Percentiles rank a stretch among this genome's conserved stretches.
Conservation (phyloP, 2,113 vertebrate genomes). For the Prochilodus magdalenae region DNA sequence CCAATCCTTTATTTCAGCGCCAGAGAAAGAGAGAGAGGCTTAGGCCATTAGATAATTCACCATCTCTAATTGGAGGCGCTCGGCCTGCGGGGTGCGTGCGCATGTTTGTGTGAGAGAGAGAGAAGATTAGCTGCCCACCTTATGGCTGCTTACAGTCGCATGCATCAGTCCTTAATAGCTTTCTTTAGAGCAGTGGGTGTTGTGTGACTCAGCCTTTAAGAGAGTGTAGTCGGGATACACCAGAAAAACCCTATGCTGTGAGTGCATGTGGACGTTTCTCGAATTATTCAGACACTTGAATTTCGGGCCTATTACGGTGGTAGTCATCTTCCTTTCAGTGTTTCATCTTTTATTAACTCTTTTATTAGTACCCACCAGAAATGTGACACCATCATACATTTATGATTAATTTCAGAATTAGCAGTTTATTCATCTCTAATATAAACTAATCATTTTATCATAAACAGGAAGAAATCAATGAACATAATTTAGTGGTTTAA, state of each 20-base stretch:
- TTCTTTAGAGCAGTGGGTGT: neutral
- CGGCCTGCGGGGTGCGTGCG: slow-evolving; percentile 19
- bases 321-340: too few species aligned
- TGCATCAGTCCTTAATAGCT: slow-evolving; percentile 11
- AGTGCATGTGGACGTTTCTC: neutral
- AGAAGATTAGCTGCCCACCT: slow-evolving; percentile 2
- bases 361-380: too few species aligned
- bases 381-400: too few species aligned
- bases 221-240: neutral
- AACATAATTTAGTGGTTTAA: too few species aligned
- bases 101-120: slow-evolving; percentile 3
- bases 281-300: too few species aligned
- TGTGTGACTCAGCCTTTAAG: slow-evolving; percentile 27
- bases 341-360: too few species aligned
- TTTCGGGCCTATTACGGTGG: too few species aligned
- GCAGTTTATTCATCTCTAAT: too few species aligned
- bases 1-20: slow-evolving; percentile 51
- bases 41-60: slow-evolving; percentile 49
- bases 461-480: too few species aligned
- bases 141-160: slow-evolving; percentile 28
- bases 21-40: slow-evolving; percentile 32
- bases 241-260: neutral
- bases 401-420: too few species aligned
- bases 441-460: too few species aligned
- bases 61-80: slow-evolving; percentile 46